Percentiles rank a stretch among this genome's conserved stretches.
phyloP scores from a whole-genome alignment of 2,113 vertebrate species.

The Gymnorhina tibicen region DNA sequence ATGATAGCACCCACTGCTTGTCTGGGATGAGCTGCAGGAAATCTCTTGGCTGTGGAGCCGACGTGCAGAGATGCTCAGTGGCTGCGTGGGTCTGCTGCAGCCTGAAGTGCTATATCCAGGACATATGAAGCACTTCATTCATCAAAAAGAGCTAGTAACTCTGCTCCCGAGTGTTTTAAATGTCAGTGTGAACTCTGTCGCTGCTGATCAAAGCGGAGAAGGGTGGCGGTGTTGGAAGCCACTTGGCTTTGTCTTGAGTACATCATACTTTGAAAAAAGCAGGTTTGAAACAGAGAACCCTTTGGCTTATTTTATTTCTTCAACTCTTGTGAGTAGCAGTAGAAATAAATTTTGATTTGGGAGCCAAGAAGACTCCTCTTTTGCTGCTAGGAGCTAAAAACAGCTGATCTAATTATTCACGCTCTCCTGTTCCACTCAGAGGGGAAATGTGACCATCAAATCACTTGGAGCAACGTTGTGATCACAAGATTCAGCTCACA shows the following conservation, averaged over 20 bases:
- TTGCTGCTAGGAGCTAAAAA: background rate
- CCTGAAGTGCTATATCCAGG: background rate
- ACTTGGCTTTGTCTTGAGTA: background rate
- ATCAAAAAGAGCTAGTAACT: background rate
- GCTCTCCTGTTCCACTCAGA: background rate
- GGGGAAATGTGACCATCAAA: background rate
- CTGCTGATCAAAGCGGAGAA: background rate
- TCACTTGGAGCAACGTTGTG: background rate
- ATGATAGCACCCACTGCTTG: background rate
- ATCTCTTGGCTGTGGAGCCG: background rate
- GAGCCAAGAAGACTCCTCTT: background rate
- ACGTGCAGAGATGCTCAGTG: rapidly evolving
- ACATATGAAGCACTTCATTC: background rate
- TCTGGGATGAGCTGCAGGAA: background rate
- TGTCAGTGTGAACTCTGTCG: background rate
- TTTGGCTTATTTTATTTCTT: background rate
- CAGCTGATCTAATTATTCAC: background rate
- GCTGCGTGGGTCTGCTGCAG: background rate
- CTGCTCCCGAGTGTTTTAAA: background rate
- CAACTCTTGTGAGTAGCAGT: background rate
- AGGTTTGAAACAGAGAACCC: background rate
- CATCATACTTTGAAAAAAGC: background rate
- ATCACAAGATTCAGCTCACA: background rate
- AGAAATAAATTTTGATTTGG: background rate
- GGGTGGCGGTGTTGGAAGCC: rapidly evolving